These are phyloP conservation scores for Rhipidura dahli DNA, from an alignment of 2,113 vertebrate genomes.

Conservation along the genomic window DNA sequence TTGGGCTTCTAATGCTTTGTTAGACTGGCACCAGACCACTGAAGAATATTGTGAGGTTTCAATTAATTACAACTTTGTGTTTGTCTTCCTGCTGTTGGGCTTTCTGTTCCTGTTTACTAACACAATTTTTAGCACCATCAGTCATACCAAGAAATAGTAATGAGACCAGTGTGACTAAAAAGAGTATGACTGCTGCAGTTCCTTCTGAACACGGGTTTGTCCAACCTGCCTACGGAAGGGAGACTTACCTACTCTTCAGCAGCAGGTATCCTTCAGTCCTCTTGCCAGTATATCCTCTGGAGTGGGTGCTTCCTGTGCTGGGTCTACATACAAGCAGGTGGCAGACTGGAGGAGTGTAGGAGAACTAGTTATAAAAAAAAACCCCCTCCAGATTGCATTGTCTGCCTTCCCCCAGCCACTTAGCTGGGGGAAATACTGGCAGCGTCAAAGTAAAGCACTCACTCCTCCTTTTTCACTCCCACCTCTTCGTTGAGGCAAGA, in stretches of 20 bases:
- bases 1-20: not conserved
- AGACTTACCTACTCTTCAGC: not conserved
- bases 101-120: constrained; percentile 30
- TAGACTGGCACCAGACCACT: constrained; percentile 15
- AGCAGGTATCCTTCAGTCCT: not conserved
- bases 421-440: constrained; percentile 37
- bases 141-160: constrained; percentile 21
- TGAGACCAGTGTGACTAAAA: not conserved
- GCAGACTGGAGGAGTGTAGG: constrained; percentile 66
- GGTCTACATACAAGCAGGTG: constrained; percentile 51
- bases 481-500: constrained; percentile 44
- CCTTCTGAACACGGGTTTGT: not conserved
- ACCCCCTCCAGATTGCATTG: constrained; percentile 66
- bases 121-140: constrained; percentile 27
- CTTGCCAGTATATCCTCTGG: constrained; percentile 1
- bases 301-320: constrained; percentile 48
- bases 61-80: constrained; percentile 38
- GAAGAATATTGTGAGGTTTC: constrained; percentile 36
- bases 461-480: constrained; percentile 47
- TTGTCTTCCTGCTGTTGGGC: constrained; percentile 41
- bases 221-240: not conserved
- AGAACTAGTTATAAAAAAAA: constrained; percentile 27
- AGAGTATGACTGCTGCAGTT: not conserved
- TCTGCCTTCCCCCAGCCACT: constrained; percentile 32
- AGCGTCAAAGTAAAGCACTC: constrained; percentile 18